Conservation (phyloP, 2,797 vertebrate species). For the Falco rusticolus region DNA sequence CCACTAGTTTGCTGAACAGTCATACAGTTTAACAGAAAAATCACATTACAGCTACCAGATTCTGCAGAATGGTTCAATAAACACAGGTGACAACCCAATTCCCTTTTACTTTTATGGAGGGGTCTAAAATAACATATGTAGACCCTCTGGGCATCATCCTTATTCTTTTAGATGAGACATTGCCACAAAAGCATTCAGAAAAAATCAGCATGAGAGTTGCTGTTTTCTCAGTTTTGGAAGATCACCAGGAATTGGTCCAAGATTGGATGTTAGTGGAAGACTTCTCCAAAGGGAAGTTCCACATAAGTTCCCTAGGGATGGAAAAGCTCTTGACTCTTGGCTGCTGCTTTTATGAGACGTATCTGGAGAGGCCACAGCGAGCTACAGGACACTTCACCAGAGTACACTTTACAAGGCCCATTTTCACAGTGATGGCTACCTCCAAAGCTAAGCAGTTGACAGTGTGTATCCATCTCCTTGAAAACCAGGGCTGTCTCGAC, state of each 20-base stretch:
- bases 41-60: background rate
- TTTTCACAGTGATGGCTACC: background rate
- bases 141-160: background rate
- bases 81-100: background rate
- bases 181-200: background rate
- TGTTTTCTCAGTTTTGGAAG: background rate
- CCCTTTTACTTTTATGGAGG: background rate
- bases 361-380: background rate
- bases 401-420: background rate
- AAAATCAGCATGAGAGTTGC: background rate
- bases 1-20: background rate
- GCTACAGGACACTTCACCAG: background rate
- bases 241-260: background rate
- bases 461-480: background rate
- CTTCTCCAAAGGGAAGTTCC: conserved; percentile 2
- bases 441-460: background rate
- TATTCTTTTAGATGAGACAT: background rate
- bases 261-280: background rate
- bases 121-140: background rate
- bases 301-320: background rate
- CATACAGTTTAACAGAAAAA: conserved; percentile 4
- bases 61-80: conserved; percentile 1
- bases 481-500: background rate
- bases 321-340: background rate
- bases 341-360: background rate